Evolutionary conservation across 35 echinoderm and acorn worm genomes (phyloP).

Genomic region (Lytechinus pictus): DNA sequence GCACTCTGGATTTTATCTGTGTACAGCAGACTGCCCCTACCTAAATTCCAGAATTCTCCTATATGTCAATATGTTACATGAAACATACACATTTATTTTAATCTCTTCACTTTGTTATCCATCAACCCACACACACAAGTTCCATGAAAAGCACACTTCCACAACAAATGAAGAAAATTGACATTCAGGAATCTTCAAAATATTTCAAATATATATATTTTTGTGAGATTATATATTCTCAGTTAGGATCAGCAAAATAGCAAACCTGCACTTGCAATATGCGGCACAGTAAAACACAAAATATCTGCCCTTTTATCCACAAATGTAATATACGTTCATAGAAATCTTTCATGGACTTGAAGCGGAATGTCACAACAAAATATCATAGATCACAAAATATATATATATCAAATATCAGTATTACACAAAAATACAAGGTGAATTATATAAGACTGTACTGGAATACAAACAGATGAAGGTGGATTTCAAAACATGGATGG

Average conservation of each 20-base stretch:
- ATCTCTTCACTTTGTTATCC: background rate
- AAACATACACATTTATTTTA: too few relatives aligned
- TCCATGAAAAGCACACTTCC: background rate
- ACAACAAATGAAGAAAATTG: background rate
- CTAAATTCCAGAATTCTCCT: too few relatives aligned
- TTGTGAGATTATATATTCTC: constrained; percentile 6
- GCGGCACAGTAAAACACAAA: constrained; percentile 2
- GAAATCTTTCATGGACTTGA: background rate
- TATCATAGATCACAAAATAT: background rate
- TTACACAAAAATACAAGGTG: constrained; percentile 4
- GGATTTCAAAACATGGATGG: background rate
- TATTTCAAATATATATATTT: constrained; percentile 9
- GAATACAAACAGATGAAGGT: background rate
- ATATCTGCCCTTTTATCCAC: background rate
- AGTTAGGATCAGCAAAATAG: background rate
- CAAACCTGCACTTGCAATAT: background rate
- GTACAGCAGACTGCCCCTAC: too few relatives aligned
- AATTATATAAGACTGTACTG: background rate
- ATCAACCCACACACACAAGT: background rate
- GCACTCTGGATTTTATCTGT: too few relatives aligned
- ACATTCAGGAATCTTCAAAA: background rate
- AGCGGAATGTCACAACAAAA: background rate
- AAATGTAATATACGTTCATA: background rate
- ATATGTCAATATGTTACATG: too few relatives aligned
- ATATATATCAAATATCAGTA: background rate